phyloP scores from a whole-genome alignment of 1,140 invertebrate species.

The Drosophila paulistorum region DNA sequence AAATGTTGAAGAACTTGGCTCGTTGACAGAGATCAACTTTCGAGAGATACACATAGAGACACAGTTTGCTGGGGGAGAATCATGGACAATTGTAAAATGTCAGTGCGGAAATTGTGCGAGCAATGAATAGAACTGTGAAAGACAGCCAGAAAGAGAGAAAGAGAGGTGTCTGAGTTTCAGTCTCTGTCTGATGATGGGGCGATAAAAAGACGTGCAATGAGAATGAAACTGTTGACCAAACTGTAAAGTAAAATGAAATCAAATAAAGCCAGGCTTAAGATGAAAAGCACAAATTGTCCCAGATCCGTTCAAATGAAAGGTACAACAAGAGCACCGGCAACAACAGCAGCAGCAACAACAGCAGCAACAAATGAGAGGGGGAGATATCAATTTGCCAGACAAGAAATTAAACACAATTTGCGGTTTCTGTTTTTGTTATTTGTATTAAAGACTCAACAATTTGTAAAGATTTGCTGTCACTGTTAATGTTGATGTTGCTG shows the following conservation, averaged over 20 bases:
- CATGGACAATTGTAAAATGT: constrained; percentile 69
- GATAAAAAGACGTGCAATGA: constrained; percentile 15
- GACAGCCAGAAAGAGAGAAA: constrained; percentile 25
- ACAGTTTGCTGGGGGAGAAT: constrained; percentile 24
- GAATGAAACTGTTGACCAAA: constrained; percentile 58
- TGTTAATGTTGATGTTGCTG: constrained; percentile 10
- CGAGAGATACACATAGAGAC: constrained; percentile 21
- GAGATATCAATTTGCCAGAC: constrained; percentile 42
- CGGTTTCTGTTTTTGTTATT: constrained; percentile 46
- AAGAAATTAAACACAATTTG: constrained; percentile 74
- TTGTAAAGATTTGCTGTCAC: constrained; percentile 42
- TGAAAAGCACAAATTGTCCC: constrained; percentile 67
- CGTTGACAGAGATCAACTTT: constrained; percentile 46
- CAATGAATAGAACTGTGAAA: constrained; percentile 64
- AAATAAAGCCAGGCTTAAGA: constrained; percentile 53
- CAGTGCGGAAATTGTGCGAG: constrained; percentile 71
- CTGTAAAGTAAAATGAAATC: constrained; percentile 44
- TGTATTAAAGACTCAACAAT: constrained; percentile 68
- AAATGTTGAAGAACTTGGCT: constrained; percentile 53
- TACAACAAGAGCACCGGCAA: neutral
- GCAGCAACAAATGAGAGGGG: constrained; percentile 14
- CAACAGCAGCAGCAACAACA: neutral
- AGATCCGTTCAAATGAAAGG: constrained; percentile 61
- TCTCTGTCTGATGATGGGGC: constrained; percentile 37
- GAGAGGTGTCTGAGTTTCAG: constrained; percentile 17